Evolutionary conservation across 2,113 vertebrate genomes (phyloP), one percentile per base, ranked within the genome.

Genomic region (Xenopus borealis): DNA sequence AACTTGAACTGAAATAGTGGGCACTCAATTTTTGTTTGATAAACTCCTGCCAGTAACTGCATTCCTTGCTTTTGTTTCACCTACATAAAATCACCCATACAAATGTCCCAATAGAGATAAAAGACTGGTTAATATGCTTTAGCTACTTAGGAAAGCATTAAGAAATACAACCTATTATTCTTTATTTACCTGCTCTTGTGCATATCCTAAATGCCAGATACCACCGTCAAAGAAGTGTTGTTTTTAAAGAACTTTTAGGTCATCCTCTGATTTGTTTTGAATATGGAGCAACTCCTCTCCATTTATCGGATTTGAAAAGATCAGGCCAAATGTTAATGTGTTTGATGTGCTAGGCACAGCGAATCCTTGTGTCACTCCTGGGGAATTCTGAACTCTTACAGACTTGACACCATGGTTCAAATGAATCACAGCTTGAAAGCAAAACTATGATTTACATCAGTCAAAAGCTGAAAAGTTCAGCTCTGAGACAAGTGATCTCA

Each of bases 281-380:
- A 23, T 55, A 18, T 46, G 66, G 50, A 63, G 30, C 61, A 59
- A 46, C 44, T 62, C 70, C 83, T 88, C 83, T 85, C 84, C 83
- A 83, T 84, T 87, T 87, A 86, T 84, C 83, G 83, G 82, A 78
- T 76, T 83, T 86, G 84, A 88, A 86, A 88, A 85, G 86, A 88
- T 83, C 86, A 88, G 80, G 84, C 16, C 79, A 80, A 85, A 85
- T 82, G 81, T 82, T 84, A 82, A 85, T 81, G 83, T 72, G 80
- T 78, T 84, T 82, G 80, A 81, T 84, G 83, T 85, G 86, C 83
- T 85, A 84, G 80, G 78, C 81, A 80, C 72, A 79, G 81, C 83
- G 75, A 74, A 82, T 79, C 71, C 83, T 65, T 70, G 74, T 82
- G 79, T 82, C 84, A 62, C 59, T 57, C 83, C 83, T 79, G 82